A percentile compares a stretch with the other conserved stretches of the same genome.
phyloP scores from a whole-genome alignment of 1,140 invertebrate species.

The Euglossa dilemma region DNA sequence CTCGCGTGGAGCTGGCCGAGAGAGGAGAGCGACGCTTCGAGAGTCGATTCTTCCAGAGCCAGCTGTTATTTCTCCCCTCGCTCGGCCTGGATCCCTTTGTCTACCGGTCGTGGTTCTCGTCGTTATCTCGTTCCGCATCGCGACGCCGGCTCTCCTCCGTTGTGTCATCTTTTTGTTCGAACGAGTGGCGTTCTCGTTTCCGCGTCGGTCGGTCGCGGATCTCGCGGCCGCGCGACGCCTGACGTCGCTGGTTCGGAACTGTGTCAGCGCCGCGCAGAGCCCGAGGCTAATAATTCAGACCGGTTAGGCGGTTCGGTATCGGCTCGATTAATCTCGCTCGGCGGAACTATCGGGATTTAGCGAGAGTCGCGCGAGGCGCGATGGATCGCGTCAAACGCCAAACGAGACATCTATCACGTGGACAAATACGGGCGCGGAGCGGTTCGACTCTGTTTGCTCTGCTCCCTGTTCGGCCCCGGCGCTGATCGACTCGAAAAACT shows the following conservation, averaged over 20 bases:
- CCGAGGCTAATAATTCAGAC: constrained; percentile 27
- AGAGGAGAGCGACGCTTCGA: not conserved
- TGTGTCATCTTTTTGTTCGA: constrained; percentile 9
- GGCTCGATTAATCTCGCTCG: constrained; percentile 33
- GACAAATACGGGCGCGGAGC: not conserved
- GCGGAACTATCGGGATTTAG: constrained; percentile 21
- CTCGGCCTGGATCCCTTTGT: not conserved
- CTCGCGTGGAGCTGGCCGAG: not conserved
- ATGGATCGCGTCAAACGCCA: constrained; percentile 19
- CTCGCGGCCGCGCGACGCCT: too few species aligned
- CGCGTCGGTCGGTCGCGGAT: not conserved
- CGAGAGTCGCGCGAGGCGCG: not conserved
- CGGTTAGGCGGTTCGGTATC: constrained; percentile 9
- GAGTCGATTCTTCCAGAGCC: not conserved
- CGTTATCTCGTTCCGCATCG: not conserved
- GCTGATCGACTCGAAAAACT: not conserved
- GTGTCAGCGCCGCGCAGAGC: not conserved
- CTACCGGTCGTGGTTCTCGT: not conserved
- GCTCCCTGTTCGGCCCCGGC: too few species aligned
- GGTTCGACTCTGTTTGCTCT: not conserved
- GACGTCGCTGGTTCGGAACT: not conserved
- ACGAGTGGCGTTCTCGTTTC: not conserved
- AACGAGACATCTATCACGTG: constrained; percentile 20
- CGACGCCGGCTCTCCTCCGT: too few species aligned
- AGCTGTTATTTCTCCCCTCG: too few species aligned